Percentiles rank a stretch among this genome's conserved stretches.
Conservation (phyloP, 2,797 vertebrate species). For the Craterocephalus amniculus region DNA sequence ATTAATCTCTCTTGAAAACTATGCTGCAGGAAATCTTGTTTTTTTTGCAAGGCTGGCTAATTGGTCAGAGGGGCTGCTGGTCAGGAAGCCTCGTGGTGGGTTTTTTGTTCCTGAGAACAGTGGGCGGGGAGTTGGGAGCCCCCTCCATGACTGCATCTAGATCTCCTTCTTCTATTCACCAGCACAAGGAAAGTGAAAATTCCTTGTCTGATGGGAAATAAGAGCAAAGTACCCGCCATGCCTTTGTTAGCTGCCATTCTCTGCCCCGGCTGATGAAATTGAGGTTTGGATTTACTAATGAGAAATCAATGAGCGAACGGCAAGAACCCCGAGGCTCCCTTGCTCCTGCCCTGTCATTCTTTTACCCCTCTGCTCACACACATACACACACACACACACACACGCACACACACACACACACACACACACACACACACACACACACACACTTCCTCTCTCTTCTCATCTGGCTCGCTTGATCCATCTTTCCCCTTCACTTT, state of each 20-base stretch:
- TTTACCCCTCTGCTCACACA: too few relatives aligned
- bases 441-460: conserved; percentile 13
- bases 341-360: conserved; percentile 54
- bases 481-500: conserved; percentile 25
- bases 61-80: conserved; percentile 55
- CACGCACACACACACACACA: conserved; percentile 10
- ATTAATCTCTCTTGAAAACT: conserved; percentile 44
- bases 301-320: conserved; percentile 73
- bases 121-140: neutral
- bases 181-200: conserved; percentile 55
- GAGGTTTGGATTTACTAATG: conserved; percentile 73
- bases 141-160: conserved; percentile 28
- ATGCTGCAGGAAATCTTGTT: conserved; percentile 29
- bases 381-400: conserved; percentile 4
- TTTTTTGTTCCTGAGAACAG: conserved; percentile 37
- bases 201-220: conserved; percentile 63
- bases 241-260: conserved; percentile 60
- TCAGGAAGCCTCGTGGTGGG: conserved; percentile 28
- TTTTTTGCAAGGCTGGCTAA: conserved; percentile 44
- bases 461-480: conserved; percentile 43
- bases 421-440: conserved; percentile 8
- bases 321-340: conserved; percentile 43
- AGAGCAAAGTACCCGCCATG: conserved; percentile 58
- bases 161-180: conserved; percentile 59
- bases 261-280: conserved; percentile 60